Conservation (phyloP, 2,797 vertebrate species). For the Etheostoma nigrum region DNA sequence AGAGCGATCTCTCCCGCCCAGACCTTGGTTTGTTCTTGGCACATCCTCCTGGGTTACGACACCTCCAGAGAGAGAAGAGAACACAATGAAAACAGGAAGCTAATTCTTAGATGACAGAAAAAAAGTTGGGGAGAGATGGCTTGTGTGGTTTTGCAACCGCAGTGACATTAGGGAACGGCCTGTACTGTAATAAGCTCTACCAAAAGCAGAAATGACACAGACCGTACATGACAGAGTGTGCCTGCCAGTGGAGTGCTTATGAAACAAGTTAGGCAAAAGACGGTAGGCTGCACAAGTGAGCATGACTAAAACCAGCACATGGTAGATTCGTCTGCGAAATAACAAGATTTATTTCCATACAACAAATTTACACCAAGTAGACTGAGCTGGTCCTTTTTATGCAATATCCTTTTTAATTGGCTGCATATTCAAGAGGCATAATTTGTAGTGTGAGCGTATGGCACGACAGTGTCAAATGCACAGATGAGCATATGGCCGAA, state of each 20-base stretch:
- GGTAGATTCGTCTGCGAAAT: conserved; percentile 31
- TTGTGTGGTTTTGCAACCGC: conserved; percentile 81
- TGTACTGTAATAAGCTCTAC: conserved; percentile 79
- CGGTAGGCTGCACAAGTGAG: conserved; percentile 54
- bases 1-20: conserved; percentile 66
- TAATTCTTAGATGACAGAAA: conserved; percentile 81
- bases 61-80: conserved; percentile 72
- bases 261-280: conserved; percentile 82
- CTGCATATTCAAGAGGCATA: conserved; percentile 62
- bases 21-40: conserved; percentile 78
- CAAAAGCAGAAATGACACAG: conserved; percentile 77
- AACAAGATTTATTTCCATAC: conserved; percentile 35
- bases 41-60: conserved; percentile 73
- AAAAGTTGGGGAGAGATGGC: conserved; percentile 59
- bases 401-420: conserved; percentile 50
- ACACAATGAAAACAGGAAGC: conserved; percentile 87
- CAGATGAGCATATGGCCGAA: conserved; percentile 75
- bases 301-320: conserved; percentile 55
- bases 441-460: conserved; percentile 64
- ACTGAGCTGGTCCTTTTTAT: conserved; percentile 10
- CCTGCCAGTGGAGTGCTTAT: conserved; percentile 75
- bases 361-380: conserved; percentile 26
- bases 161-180: conserved; percentile 80
- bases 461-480: conserved; percentile 64
- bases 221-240: conserved; percentile 68